Conservation (phyloP, 2,113 vertebrate species). For the Myotis lucifugus region DNA sequence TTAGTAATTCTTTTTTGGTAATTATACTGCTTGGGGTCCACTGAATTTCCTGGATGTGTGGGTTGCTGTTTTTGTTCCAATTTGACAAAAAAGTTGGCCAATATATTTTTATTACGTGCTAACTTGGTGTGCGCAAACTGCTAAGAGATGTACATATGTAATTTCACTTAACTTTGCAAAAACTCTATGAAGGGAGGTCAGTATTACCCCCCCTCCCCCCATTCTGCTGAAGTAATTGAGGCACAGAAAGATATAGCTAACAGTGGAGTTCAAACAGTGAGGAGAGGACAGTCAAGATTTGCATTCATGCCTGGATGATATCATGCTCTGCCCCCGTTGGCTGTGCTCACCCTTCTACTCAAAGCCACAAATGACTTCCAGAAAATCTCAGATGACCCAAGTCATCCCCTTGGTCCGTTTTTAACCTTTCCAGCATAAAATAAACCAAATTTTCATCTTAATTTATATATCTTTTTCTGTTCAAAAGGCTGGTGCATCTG, state of each 20-base stretch:
- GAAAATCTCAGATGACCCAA: neutral
- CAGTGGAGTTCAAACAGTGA: neutral
- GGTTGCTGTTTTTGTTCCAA: neutral
- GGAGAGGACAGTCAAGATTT: neutral
- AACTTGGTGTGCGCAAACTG: neutral
- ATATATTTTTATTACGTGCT: neutral
- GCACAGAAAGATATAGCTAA: neutral
- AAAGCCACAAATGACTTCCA: neutral
- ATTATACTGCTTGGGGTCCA: neutral
- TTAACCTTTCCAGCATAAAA: neutral
- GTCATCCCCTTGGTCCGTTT: neutral
- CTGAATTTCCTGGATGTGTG: neutral
- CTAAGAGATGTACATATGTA: neutral
- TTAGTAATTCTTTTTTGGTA: neutral
- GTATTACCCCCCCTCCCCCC: neutral
- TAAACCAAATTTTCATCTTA: neutral
- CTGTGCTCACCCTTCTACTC: neutral
- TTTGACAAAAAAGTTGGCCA: neutral
- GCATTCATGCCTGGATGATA: neutral
- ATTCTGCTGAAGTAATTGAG: neutral
- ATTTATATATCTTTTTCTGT: slow-evolving; percentile 3
- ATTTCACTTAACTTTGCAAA: neutral
- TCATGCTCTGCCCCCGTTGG: neutral
- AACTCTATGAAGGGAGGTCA: neutral
- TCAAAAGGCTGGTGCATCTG: neutral